Evolutionary conservation across 92 coral and sea anemone species (phyloP).

Genomic region (Isaurus tuberculatus): DNA sequence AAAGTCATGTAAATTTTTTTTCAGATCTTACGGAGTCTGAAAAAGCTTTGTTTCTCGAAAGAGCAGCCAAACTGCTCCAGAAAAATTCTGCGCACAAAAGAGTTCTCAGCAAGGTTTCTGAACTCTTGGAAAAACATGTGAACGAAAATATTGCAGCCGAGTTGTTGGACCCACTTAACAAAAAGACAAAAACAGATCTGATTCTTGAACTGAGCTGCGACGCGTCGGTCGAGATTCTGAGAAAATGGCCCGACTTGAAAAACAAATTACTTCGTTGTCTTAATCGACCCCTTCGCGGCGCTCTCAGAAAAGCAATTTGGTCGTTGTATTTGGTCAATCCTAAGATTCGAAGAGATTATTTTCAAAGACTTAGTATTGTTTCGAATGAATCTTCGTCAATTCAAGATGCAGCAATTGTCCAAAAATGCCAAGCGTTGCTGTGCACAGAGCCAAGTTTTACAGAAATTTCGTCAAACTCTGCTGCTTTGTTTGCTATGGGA

Average conservation of each 20-base stretch:
- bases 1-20: constrained; percentile 79
- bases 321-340: constrained; percentile 72
- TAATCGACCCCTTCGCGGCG: constrained; percentile 77
- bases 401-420: constrained; percentile 65
- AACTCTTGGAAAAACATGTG: constrained; percentile 71
- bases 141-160: constrained; percentile 69
- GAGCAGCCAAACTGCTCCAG: constrained; percentile 82
- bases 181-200: constrained; percentile 72
- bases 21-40: constrained; percentile 86
- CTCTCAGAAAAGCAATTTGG: constrained; percentile 77
- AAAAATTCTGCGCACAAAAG: constrained; percentile 60
- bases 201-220: constrained; percentile 66
- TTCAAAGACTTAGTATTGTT: constrained; percentile 30
- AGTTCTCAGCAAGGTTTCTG: constrained; percentile 69
- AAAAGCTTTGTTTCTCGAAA: constrained; percentile 82
- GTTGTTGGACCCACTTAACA: constrained; percentile 66
- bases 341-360: constrained; percentile 55
- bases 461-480: constrained; percentile 50
- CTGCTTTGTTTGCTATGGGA: constrained; percentile 51
- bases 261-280: constrained; percentile 70
- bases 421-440: constrained; percentile 78
- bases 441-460: constrained; percentile 58
- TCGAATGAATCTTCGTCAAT: constrained; percentile 23
- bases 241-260: constrained; percentile 83
- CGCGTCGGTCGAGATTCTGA: constrained; percentile 68